These are phyloP conservation scores for Selene dorsalis DNA, from an alignment of 2,797 vertebrate genomes.

Conservation along the genomic window DNA sequence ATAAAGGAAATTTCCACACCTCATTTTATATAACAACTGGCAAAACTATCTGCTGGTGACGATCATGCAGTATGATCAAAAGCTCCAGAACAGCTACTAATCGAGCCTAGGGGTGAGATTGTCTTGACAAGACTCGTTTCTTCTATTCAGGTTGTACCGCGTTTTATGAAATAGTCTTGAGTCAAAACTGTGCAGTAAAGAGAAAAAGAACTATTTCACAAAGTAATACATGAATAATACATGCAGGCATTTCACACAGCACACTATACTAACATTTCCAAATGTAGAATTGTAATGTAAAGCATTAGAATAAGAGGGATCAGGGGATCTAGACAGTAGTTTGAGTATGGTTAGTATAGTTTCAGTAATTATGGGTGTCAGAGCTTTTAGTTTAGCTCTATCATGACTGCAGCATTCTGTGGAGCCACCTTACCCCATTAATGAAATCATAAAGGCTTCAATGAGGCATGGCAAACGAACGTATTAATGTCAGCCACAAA, in stretches of 20 bases:
- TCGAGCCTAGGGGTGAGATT: constrained; percentile 11
- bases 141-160: neutral
- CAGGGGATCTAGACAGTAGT: constrained; percentile 5
- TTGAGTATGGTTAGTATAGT: neutral
- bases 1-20: neutral
- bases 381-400: constrained; percentile 27
- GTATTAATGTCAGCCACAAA: constrained; percentile 66
- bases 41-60: neutral
- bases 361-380: constrained; percentile 1
- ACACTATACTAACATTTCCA: neutral
- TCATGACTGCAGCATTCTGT: constrained; percentile 36
- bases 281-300: neutral
- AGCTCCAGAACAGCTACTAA: neutral
- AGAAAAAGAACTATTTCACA: neutral
- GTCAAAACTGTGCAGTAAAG: neutral
- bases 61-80: neutral
- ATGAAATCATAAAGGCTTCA: constrained; percentile 72
- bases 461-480: constrained; percentile 68
- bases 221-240: neutral
- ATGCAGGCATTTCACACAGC: neutral
- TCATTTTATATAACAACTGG: neutral
- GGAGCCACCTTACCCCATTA: constrained; percentile 54
- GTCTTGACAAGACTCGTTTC: neutral
- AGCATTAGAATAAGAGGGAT: neutral
- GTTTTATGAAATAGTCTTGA: neutral